Base-by-base conservation (phyloP, 2,113 vertebrate genomes). In the Cardinalis cardinalis region DNA sequence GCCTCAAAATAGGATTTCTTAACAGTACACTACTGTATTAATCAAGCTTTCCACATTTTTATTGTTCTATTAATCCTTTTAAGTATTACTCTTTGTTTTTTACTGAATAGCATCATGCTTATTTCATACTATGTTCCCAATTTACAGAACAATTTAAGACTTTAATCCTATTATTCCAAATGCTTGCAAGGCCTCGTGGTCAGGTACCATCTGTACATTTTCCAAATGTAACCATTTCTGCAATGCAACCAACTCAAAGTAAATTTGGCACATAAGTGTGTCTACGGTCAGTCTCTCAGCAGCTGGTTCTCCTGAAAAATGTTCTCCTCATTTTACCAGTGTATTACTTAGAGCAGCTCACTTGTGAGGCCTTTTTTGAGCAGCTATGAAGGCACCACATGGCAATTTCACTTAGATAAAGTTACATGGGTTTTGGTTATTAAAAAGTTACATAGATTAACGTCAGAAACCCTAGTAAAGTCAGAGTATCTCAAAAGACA, bases 81-180 rank as follows among this genome's bases (percentile, higher is more conserved):
- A 84, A 68, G 26, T 78, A 72, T 68, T 88, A 49, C 15, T 20
- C 44, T 68, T 94, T 81, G 6, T 46, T 87, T 43, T 65, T 78
- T 72, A 60, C 24, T 87, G 49, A 90, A 75, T 52, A 78, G 6
- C 36, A 65, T 53, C 23, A 44, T 92, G 32, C 9, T 84, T 74
- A 87, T 87, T 92, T 90, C 84, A 75, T 72, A 64, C 7, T 32
- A 56, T n/a, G 28, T 29, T 31, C 78, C 18, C 2, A 64, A 38
- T 81, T 87, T 78, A 71, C 44, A 87, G 44, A 84, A 36, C 59
- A 52, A 87, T 60, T 88, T 81, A 88, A 92, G 36, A 84, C 58
- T 84, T 84, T 84, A 93, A 92, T 94, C 80, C 65, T 74, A 41
- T 84, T 92, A 84, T 87, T n/a, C n/a, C 31, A 72, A 84, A 68